Percentiles rank a stretch among this genome's conserved stretches.
Evolutionary conservation across 2,888 invertebrate species (phyloP).

Genomic region (Drosophila formosana): DNA sequence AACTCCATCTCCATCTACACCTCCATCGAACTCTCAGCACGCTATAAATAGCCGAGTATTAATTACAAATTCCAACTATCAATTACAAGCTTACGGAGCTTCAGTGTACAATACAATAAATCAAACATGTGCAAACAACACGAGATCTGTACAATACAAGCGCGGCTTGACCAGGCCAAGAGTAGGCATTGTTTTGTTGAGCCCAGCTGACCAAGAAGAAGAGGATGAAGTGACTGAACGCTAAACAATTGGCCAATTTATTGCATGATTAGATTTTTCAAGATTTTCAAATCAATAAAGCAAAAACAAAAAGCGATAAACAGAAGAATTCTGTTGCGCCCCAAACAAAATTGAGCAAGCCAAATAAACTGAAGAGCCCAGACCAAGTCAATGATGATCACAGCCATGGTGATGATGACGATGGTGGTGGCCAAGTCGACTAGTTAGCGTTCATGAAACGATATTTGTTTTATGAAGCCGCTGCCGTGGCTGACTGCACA

Average conservation of each 20-base stretch:
- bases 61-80: constrained; percentile 56
- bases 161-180: constrained; percentile 20
- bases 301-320: constrained; percentile 14
- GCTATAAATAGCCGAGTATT: constrained; percentile 48
- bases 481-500: constrained; percentile 69
- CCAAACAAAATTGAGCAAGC: constrained; percentile 64
- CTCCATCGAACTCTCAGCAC: constrained; percentile 3
- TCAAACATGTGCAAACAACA: constrained; percentile 70
- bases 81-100: constrained; percentile 52
- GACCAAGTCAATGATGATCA: constrained; percentile 8
- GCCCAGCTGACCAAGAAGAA: constrained; percentile 33
- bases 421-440: constrained; percentile 37
- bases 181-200: constrained; percentile 47
- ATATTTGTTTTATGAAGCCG: constrained; percentile 81
- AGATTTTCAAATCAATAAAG: constrained; percentile 26
- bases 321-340: constrained; percentile 60
- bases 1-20: constrained; percentile 5
- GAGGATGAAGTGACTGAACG: constrained; percentile 32
- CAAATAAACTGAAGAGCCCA: constrained; percentile 50
- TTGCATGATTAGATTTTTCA: constrained; percentile 75
- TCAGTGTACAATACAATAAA: constrained; percentile 59
- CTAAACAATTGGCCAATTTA: constrained; percentile 81
- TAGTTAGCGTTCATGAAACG: constrained; percentile 72
- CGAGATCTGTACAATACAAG: constrained; percentile 31
- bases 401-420: constrained; percentile 22